These are phyloP conservation scores for Xylota segnis DNA, from an alignment of 2,888 invertebrate species.

Conservation along the genomic window DNA sequence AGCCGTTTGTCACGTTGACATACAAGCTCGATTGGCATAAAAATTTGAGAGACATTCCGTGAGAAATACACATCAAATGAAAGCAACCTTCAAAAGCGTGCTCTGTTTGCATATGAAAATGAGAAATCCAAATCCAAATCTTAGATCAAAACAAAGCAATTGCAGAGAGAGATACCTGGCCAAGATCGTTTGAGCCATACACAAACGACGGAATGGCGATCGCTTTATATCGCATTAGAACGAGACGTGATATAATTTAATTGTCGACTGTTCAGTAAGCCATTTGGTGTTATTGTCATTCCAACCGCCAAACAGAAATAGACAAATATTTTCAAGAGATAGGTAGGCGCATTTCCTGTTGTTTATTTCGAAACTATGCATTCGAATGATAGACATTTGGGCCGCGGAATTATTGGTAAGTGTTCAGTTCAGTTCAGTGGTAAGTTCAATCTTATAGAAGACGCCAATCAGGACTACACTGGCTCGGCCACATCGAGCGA, in stretches of 20 bases:
- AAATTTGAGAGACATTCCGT: constrained; percentile 30
- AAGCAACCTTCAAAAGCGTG: constrained; percentile 24
- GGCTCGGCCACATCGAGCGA: no score
- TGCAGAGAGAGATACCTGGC: background rate
- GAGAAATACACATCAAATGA: background rate
- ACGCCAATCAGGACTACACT: no score
- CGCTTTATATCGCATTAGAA: constrained; percentile 16
- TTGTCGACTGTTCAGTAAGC: background rate
- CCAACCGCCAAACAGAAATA: background rate
- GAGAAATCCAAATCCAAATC: background rate
- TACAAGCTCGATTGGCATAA: constrained; percentile 1
- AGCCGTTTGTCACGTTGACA: constrained; percentile 12
- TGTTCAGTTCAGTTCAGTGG: no score
- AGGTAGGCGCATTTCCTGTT: background rate
- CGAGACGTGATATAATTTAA: constrained; percentile 41
- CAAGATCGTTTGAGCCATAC: no score
- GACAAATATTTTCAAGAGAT: background rate
- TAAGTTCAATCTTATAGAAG: no score
- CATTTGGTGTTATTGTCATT: background rate
- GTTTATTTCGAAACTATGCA: no score
- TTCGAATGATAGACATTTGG: no score
- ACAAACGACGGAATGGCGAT: constrained; percentile 10
- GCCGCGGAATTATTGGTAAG: no score
- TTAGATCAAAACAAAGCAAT: constrained; percentile 35
- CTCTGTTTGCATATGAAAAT: background rate